phyloP scores from a whole-genome alignment of 2,888 invertebrate genomes.

The Idaea aversata region DNA sequence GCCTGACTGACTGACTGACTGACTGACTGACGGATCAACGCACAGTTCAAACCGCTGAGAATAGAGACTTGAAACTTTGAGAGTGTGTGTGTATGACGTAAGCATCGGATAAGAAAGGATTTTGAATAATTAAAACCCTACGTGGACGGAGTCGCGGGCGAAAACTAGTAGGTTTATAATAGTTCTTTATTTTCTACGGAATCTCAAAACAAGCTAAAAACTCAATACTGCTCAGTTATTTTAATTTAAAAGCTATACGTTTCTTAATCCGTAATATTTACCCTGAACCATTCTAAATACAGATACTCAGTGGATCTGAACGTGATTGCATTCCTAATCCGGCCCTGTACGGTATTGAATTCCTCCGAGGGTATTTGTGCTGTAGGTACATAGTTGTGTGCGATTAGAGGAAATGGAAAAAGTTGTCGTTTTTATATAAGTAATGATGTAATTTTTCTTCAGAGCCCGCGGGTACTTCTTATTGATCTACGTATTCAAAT shows the following conservation, averaged over 20 bases:
- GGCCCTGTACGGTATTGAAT: constrained; percentile 36
- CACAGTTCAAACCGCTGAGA: no score
- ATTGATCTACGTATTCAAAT: constrained; percentile 3
- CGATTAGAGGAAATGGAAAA: constrained; percentile 63
- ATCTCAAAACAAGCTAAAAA: background rate
- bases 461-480: background rate
- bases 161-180: background rate
- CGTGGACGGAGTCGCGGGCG: background rate
- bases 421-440: constrained; percentile 48
- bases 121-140: no score
- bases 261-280: constrained; percentile 1
- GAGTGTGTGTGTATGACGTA: no score
- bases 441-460: constrained; percentile 42
- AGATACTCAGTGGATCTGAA: background rate
- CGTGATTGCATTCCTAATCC: constrained; percentile 22
- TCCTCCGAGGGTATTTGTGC: constrained; percentile 44
- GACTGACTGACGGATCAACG: no score
- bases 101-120: no score
- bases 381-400: constrained; percentile 43
- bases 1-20: no score
- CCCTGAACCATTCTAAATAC: background rate
- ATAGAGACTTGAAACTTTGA: no score
- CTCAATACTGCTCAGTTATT: background rate
- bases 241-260: background rate
- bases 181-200: background rate